phyloP scores from a whole-genome alignment of 2,113 vertebrate genomes.

The Malurus cyaneus region DNA sequence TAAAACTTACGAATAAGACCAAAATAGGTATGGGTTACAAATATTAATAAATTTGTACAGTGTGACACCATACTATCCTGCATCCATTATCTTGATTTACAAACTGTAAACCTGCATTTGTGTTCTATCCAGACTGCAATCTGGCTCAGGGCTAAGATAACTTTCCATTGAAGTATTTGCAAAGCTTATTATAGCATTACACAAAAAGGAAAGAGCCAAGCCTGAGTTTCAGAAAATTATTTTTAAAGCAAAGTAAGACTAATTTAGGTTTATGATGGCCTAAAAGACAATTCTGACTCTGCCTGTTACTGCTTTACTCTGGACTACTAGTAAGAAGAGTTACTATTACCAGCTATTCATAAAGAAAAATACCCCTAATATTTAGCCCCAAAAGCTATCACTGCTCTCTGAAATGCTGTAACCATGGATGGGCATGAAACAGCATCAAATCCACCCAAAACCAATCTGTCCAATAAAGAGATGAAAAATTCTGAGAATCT shows the following conservation, averaged over 20 bases:
- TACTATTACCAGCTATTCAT: background rate
- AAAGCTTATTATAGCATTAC: background rate
- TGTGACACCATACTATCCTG: background rate
- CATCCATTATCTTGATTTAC: background rate
- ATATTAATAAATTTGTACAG: background rate
- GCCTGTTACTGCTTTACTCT: background rate
- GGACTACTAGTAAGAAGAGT: background rate
- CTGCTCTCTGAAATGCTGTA: background rate
- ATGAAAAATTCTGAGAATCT: background rate
- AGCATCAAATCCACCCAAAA: background rate
- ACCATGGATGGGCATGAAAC: background rate
- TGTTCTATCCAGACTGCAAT: background rate
- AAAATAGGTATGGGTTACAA: background rate
- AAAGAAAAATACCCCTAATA: background rate
- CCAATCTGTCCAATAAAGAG: background rate
- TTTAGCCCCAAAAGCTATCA: background rate
- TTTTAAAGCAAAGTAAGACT: slow-evolving; percentile 3
- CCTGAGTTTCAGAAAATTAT: background rate
- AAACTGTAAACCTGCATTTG: background rate
- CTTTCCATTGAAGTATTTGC: background rate
- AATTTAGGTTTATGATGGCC: background rate
- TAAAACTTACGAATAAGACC: background rate
- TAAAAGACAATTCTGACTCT: background rate
- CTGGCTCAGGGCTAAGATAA: background rate
- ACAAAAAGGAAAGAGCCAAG: background rate